Percentiles rank a stretch among this genome's conserved stretches.
phyloP scores from a whole-genome alignment of 2,888 invertebrate genomes.

The Lycophotia porphyrea region DNA sequence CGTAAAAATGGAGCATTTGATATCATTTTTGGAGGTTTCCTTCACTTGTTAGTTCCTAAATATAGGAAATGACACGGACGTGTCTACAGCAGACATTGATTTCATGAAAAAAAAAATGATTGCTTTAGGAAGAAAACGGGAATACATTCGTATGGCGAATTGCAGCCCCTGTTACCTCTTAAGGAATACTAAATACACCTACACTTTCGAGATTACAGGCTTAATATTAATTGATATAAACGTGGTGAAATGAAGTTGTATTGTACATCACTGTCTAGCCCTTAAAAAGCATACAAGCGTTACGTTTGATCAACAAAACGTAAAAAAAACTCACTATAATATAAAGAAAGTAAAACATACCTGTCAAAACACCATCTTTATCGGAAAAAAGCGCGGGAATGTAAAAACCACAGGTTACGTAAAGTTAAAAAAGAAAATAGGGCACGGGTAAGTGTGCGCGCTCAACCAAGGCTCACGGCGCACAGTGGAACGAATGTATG shows the following conservation, averaged over 20 bases:
- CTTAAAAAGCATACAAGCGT: rapidly evolving
- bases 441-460: constrained; percentile 40
- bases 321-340: not conserved
- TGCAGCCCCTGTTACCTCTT: no score
- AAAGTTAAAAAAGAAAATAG: constrained; percentile 18
- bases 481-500: no score
- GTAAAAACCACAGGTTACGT: constrained; percentile 25
- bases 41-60: no score
- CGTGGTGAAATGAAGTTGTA: not conserved
- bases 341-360: constrained; percentile 31
- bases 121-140: no score
- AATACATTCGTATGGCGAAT: no score
- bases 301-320: not conserved
- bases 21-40: no score
- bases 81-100: no score
- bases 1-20: no score
- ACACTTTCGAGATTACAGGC: not conserved
- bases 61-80: no score
- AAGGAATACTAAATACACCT: no score
- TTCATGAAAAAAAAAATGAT: no score
- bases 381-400: constrained; percentile 45
- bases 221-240: not conserved
- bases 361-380: constrained; percentile 45
- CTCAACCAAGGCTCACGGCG: constrained; percentile 36
- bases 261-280: not conserved